Conservation (phyloP, 2,113 vertebrate species). For the Toxostoma redivivum region DNA sequence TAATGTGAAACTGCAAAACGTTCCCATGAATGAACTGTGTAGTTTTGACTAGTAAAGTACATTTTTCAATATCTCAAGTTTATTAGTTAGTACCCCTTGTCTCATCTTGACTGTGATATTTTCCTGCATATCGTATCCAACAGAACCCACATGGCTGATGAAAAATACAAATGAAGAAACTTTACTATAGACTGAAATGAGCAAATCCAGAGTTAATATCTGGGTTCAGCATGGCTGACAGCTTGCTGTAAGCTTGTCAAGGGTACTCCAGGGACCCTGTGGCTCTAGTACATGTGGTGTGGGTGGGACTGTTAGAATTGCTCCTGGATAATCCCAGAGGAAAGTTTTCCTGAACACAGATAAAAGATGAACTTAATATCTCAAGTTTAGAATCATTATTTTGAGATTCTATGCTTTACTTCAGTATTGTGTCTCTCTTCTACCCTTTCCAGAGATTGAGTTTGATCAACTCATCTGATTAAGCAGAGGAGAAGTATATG, state of each 20-base stretch:
- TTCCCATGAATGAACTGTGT: not conserved
- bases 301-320: not conserved
- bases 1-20: not conserved
- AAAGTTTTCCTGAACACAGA: not conserved
- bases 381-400: not conserved
- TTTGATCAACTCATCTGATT: not conserved
- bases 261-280: not conserved
- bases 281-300: not conserved
- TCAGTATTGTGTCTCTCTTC: not conserved
- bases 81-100: not conserved
- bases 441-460: fast-evolving
- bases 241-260: not conserved
- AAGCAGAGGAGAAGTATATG: not conserved
- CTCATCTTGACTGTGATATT: not conserved
- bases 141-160: not conserved
- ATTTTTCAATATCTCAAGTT: not conserved
- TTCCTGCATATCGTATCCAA: not conserved
- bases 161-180: not conserved
- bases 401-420: not conserved
- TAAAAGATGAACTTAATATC: not conserved
- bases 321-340: not conserved
- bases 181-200: not conserved
- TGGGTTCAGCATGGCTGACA: fast-evolving
- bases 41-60: not conserved
- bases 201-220: not conserved